Evolutionary conservation across 2,113 vertebrate genomes (phyloP).

Genomic region (Glaucomys volans): DNA sequence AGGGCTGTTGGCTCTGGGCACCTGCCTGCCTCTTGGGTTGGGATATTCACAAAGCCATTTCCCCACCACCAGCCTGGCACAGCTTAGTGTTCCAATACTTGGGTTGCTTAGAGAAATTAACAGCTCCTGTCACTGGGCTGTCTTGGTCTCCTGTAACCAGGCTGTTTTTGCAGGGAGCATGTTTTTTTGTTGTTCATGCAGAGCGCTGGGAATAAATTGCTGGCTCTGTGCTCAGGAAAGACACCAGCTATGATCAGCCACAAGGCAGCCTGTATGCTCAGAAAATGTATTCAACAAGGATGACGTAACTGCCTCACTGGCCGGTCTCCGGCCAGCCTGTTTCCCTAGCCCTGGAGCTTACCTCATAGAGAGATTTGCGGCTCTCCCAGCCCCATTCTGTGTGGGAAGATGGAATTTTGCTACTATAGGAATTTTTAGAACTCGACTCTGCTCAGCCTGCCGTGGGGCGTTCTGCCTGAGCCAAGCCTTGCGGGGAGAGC

Average conservation of each 20-base stretch:
- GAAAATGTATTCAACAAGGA: constrained; percentile 73
- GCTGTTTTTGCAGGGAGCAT: constrained; percentile 59
- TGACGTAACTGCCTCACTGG: constrained; percentile 79
- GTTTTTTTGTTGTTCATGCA: constrained; percentile 74
- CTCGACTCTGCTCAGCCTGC: not conserved
- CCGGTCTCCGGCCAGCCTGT: constrained; percentile 54
- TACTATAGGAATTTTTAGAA: constrained; percentile 58
- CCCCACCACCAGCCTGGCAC: not conserved
- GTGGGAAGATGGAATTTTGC: constrained; percentile 70
- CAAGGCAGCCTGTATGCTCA: constrained; percentile 72
- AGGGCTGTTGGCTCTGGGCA: constrained; percentile 2
- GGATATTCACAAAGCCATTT: constrained; percentile 46
- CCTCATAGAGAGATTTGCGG: constrained; percentile 64
- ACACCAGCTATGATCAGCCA: constrained; percentile 67
- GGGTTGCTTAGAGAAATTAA: constrained; percentile 78
- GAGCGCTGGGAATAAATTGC: constrained; percentile 73
- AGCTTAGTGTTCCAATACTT: constrained; percentile 59
- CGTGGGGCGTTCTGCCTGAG: not conserved
- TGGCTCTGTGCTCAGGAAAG: constrained; percentile 71
- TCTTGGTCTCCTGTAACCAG: constrained; percentile 58
- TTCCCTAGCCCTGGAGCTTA: constrained; percentile 57
- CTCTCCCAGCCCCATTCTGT: constrained; percentile 14
- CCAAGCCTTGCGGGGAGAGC: not conserved
- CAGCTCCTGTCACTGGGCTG: constrained; percentile 72
- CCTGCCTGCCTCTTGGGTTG: constrained; percentile 1